A percentile compares a stretch with the other conserved stretches of the same genome.
These are phyloP conservation scores for Hypena proboscidalis DNA, from an alignment of 2,888 invertebrate genomes.

Conservation along the genomic window DNA sequence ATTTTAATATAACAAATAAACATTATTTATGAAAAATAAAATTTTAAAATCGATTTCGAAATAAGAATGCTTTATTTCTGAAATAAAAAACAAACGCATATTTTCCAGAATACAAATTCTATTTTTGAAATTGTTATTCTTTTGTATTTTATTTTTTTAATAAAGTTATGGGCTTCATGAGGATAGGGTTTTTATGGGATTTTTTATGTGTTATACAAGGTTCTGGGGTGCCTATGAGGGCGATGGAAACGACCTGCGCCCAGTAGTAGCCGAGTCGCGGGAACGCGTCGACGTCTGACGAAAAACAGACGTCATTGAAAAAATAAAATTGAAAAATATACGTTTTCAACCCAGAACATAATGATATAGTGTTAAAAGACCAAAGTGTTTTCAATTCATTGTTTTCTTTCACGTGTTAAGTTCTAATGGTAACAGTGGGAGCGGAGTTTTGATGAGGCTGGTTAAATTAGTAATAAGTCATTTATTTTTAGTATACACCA, in stretches of 20 bases:
- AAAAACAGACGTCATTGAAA: slow-evolving; percentile 52
- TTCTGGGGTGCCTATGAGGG: slow-evolving; percentile 61
- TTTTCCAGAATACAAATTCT: background rate
- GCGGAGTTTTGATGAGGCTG: slow-evolving; percentile 58
- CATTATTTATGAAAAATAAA: slow-evolving; percentile 3
- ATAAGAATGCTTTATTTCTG: background rate
- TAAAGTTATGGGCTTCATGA: background rate
- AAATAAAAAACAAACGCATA: background rate
- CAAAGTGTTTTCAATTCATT: slow-evolving; percentile 50
- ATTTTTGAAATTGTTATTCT: background rate
- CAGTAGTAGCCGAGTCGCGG: slow-evolving; percentile 72
- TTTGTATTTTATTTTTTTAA: slow-evolving; percentile 3
- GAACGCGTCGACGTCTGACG: slow-evolving; percentile 67
- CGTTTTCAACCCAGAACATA: slow-evolving; percentile 57
- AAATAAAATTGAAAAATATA: slow-evolving; percentile 55
- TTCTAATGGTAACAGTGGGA: slow-evolving; percentile 46
- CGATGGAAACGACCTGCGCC: slow-evolving; percentile 62
- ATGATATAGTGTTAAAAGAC: slow-evolving; percentile 61
- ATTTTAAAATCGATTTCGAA: background rate
- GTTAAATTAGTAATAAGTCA: slow-evolving; percentile 50
- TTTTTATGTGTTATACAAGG: slow-evolving; percentile 42
- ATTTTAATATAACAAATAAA: slow-evolving; percentile 21
- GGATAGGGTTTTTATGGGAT: slow-evolving; percentile 12
- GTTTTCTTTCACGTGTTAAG: slow-evolving; percentile 43
- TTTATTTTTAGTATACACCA: slow-evolving; percentile 65